Base-by-base conservation (phyloP, 2,113 vertebrate genomes). In the Oenanthe oenanthe region DNA sequence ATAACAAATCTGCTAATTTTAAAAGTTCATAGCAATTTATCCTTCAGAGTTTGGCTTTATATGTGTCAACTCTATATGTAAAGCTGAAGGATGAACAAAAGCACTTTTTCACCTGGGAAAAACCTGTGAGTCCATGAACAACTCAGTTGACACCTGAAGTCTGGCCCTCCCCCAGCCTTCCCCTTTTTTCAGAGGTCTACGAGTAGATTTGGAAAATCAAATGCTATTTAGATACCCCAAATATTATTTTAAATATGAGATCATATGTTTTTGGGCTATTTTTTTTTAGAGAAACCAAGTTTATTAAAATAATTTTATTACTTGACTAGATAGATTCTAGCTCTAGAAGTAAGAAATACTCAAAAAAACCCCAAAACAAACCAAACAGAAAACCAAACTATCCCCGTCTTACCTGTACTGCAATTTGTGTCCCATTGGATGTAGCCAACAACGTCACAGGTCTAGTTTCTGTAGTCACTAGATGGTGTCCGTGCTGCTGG, bases 381-480 rank as follows among this genome's bases (percentile, higher is more conserved):
- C 14, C 40, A 42, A 42, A 42, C 26, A 92, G 54, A 85, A 68
- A 63, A 26, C 1, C 47, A 51, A n/a, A 25, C 29, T 25, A 75
- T 40, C 36, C 61, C 12, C 21, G 25, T 43, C 77, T 89, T 94
- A 99, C 99, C 98, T 99, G 99, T 61, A 99, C 99, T 92, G 99
- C 99, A 83, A 99, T 99, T 97, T 99, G 99, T 84, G 99, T 99
- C 96, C 99, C 99, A 32, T 99, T 99, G 94, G 99, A 99, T 28
- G 99, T 99, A 93, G 99, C 99, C 96, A 99, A 96, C 95, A 99
- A 97, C 2, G 99, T 99, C 90, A 99, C 98, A 40, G 99, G 99
- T 88, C 99, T 98, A 40, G 98, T 92, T 96, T 98, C 98, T 89
- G 98, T 98, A 70, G 98, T 97, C 78, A 98, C 98, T 94, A 99